Evolutionary conservation across 1,140 invertebrate species (phyloP), one percentile per base, ranked within the genome.

Genomic region (Pteromalus puparum): DNA sequence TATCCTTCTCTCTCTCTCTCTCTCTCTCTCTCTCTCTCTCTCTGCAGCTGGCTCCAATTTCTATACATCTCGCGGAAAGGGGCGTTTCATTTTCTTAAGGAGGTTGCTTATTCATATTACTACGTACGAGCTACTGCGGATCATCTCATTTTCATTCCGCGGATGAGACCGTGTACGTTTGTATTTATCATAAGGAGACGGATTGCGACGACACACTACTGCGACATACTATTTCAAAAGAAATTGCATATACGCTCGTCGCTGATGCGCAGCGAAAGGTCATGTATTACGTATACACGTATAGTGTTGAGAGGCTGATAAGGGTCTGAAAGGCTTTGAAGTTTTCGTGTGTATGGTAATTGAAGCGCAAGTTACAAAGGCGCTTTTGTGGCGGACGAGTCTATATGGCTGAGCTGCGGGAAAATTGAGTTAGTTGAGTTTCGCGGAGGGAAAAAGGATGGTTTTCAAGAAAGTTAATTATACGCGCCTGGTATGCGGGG

Each of bases 81-180:
- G 28, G 26, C 15, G 68, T 61, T 30, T 75, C 72, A 42, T 82
- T 75, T 82, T 82, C 46, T 38, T 30, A 18, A 75, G 28, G 28
- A 67, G 74, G 1, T 78, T 34, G 76, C 53, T 78, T 78, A 65
- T 78, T 78, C 48, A 78, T 78, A 78, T 78, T 78, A 34, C 48
- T 28, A 5, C 26, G 10, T 34, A 34, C 30, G 30, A 26, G 75
- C 75, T n/a, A 73, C 9, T 24, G 18, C 28, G 72, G 34, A 15
- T 74, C 28, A 18, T 61, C 28, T 21, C 26, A 4, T 26, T 9
- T 34, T 21, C 24, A 34, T 30, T 65, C 12, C 28, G 30, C 18
- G 53, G 6, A 61, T n/a, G 21, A 61, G 53, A 21, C 18, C 15
- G 6, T 61, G 1, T 61, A 34, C 30, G 3, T 34, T 9, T 42